Evolutionary conservation across 2,113 vertebrate genomes (phyloP).

Genomic region (Elgaria multicarinata): DNA sequence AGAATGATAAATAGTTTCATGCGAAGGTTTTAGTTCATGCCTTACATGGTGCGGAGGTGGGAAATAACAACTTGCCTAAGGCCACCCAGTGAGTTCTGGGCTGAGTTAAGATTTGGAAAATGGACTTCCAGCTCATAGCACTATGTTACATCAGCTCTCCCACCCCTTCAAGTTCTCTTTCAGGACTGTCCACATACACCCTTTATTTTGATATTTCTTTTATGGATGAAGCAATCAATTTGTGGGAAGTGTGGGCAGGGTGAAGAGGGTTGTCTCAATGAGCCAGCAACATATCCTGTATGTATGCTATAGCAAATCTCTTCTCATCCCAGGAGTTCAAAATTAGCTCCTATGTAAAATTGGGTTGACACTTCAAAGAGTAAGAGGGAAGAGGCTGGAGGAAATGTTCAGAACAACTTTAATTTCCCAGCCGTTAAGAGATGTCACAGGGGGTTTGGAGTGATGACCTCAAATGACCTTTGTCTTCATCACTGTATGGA

Average conservation of each 20-base stretch:
- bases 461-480: conserved; percentile 55
- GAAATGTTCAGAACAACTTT: conserved; percentile 35
- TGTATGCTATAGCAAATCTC: not conserved
- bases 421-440: conserved; percentile 35
- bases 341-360: conserved; percentile 45
- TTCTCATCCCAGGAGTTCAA: conserved; percentile 38
- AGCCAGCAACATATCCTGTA: not conserved
- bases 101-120: not conserved
- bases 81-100: conserved; percentile 4
- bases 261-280: not conserved
- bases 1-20: conserved; percentile 39
- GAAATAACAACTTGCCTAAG: not conserved
- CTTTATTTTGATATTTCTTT: not conserved
- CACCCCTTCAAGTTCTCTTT: not conserved
- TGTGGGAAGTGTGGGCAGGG: not conserved
- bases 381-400: conserved; percentile 38
- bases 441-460: conserved; percentile 33
- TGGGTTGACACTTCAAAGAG: conserved; percentile 35
- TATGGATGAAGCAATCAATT: not conserved
- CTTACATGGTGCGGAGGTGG: conserved; percentile 49
- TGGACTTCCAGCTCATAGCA: not conserved
- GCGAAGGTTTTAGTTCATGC: conserved; percentile 57
- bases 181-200: too few species aligned
- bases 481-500: conserved; percentile 58
- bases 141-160: not conserved